Percentiles rank a stretch among this genome's conserved stretches.
Evolutionary conservation across 2,888 invertebrate species (phyloP).

Genomic region (Oxystoma pomonae): DNA sequence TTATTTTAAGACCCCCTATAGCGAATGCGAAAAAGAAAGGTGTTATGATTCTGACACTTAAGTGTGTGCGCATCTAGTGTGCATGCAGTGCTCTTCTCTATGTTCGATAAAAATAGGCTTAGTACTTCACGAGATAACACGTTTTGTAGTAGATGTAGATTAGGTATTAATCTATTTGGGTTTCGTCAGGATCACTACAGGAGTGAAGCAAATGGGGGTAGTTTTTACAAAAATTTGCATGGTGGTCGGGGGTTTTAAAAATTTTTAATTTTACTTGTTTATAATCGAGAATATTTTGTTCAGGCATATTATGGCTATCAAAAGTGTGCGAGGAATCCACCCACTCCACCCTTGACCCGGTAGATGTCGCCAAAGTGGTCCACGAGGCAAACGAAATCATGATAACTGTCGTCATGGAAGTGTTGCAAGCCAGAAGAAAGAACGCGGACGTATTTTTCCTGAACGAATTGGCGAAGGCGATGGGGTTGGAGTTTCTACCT

Average conservation of each 20-base stretch:
- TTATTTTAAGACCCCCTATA: too few relatives aligned
- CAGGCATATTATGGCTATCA: slow-evolving; percentile 60
- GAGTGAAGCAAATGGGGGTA: too few relatives aligned
- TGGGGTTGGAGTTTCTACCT: slow-evolving; percentile 61
- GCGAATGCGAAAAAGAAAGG: too few relatives aligned
- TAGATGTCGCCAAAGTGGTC: slow-evolving; percentile 54
- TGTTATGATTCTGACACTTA: too few relatives aligned
- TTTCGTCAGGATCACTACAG: too few relatives aligned
- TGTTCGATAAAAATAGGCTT: too few relatives aligned
- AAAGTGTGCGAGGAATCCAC: slow-evolving; percentile 58
- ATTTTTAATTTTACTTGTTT: neutral
- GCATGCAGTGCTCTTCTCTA: too few relatives aligned
- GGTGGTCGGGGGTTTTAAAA: neutral
- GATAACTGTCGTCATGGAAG: slow-evolving; percentile 60
- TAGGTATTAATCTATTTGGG: too few relatives aligned
- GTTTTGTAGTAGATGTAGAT: too few relatives aligned
- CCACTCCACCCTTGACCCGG: slow-evolving; percentile 55
- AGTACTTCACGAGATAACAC: too few relatives aligned
- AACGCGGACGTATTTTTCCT: slow-evolving; percentile 53
- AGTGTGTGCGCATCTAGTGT: too few relatives aligned
- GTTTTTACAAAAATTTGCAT: too few relatives aligned
- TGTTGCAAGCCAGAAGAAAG: slow-evolving; percentile 59
- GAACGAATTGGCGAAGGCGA: slow-evolving; percentile 40
- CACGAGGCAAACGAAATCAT: slow-evolving; percentile 57
- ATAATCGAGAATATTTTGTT: slow-evolving; percentile 72